Evolutionary conservation across 2,797 vertebrate genomes (phyloP).

Genomic region (Graptemys geographica): DNA sequence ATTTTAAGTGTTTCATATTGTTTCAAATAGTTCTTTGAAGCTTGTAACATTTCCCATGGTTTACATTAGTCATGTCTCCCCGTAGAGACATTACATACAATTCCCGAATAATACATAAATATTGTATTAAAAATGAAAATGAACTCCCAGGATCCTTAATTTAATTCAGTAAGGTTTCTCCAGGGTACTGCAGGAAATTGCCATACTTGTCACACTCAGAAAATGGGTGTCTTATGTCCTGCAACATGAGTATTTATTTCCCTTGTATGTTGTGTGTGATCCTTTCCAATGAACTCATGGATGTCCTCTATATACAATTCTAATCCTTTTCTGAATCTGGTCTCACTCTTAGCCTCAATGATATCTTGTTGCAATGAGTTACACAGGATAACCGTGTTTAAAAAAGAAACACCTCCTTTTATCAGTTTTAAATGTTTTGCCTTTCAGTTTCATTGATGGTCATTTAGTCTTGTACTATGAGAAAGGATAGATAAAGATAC

Average conservation of each 20-base stretch:
- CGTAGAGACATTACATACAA: not conserved
- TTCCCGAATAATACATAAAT: not conserved
- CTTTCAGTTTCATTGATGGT: not conserved
- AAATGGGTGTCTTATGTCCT: not conserved
- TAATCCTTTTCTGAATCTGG: not conserved
- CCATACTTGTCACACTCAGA: not conserved
- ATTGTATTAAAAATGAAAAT: not conserved
- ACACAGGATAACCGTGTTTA: not conserved
- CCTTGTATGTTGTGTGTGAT: not conserved
- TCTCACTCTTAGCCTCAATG: not conserved
- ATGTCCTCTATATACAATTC: not conserved
- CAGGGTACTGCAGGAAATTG: not conserved
- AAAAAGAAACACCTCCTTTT: not conserved
- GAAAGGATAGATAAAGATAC: not conserved
- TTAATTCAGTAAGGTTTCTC: not conserved
- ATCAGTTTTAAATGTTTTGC: not conserved
- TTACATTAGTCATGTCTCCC: not conserved
- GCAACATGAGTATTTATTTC: not conserved
- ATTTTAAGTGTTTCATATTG: not conserved
- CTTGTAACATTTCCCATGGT: not conserved
- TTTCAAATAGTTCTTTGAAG: not conserved
- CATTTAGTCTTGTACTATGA: not conserved
- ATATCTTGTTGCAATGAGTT: not conserved
- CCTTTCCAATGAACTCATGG: not conserved
- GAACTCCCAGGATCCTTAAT: not conserved